phyloP scores from a whole-genome alignment of 1,140 invertebrate species.

The Dufourea novaeangliae region DNA sequence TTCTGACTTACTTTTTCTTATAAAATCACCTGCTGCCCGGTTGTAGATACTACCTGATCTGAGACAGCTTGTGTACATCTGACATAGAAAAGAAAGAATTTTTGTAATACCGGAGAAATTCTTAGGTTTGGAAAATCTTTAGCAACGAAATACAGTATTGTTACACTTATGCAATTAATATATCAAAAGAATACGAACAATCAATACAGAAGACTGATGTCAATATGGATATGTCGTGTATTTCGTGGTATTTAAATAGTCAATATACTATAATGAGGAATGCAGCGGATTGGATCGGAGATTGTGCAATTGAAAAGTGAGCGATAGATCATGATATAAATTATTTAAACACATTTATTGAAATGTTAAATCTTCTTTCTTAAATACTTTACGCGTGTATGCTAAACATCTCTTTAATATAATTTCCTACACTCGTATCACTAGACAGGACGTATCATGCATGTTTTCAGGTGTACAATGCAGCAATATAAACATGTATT shows the following conservation, averaged over 20 bases:
- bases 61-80: no score
- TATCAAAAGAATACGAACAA: slow-evolving; percentile 83
- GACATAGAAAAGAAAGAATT: not conserved
- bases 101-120: slow-evolving; percentile 56
- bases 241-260: slow-evolving; percentile 82
- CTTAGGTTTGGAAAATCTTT: slow-evolving; percentile 88
- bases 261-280: slow-evolving; percentile 69
- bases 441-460: slow-evolving; percentile 43
- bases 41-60: no score
- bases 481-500: slow-evolving; percentile 62
- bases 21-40: no score
- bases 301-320: slow-evolving; percentile 63
- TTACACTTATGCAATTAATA: slow-evolving; percentile 81
- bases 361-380: slow-evolving; percentile 24
- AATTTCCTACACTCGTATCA: slow-evolving; percentile 27
- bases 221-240: slow-evolving; percentile 84
- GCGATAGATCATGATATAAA: slow-evolving; percentile 9
- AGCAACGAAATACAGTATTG: slow-evolving; percentile 84
- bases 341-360: slow-evolving; percentile 46
- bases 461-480: slow-evolving; percentile 55
- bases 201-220: slow-evolving; percentile 85
- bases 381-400: slow-evolving; percentile 12
- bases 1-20: no score
- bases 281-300: slow-evolving; percentile 72
- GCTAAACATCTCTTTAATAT: slow-evolving; percentile 34